Conservation (phyloP, 2,113 vertebrate species). For the Cyphomyrus discorhynchus region DNA sequence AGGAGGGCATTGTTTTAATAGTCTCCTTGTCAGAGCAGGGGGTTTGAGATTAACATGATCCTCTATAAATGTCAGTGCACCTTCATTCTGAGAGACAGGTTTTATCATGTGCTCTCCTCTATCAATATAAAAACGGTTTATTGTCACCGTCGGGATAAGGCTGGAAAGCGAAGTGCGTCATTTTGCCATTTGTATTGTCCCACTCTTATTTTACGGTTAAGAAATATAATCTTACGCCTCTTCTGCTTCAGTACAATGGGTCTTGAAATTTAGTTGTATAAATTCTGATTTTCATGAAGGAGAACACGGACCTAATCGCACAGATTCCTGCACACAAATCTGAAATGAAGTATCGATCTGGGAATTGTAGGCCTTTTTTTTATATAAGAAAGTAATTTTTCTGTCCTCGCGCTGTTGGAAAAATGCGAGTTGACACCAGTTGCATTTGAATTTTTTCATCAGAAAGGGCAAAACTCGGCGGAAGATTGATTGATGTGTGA, state of each 20-base stretch:
- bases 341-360: conserved; percentile 31
- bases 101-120: neutral
- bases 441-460: conserved; percentile 9
- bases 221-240: neutral
- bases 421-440: neutral
- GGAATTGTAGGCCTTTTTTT: neutral
- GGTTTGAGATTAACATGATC: conserved; percentile 12
- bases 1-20: neutral
- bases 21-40: conserved; percentile 3
- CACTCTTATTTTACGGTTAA: neutral
- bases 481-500: conserved; percentile 15
- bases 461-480: conserved; percentile 4
- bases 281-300: conserved; percentile 18
- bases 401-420: neutral
- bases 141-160: neutral
- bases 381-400: conserved; percentile 9
- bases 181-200: neutral
- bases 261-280: conserved; percentile 9
- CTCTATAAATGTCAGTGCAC: conserved; percentile 18
- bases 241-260: neutral
- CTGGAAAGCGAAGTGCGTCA: neutral
- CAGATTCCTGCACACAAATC: conserved; percentile 14
- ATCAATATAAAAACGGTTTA: neutral
- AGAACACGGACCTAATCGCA: conserved; percentile 9
- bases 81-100: conserved; percentile 10